phyloP scores from a whole-genome alignment of 2,888 invertebrate species.

The Athalia cordata region DNA sequence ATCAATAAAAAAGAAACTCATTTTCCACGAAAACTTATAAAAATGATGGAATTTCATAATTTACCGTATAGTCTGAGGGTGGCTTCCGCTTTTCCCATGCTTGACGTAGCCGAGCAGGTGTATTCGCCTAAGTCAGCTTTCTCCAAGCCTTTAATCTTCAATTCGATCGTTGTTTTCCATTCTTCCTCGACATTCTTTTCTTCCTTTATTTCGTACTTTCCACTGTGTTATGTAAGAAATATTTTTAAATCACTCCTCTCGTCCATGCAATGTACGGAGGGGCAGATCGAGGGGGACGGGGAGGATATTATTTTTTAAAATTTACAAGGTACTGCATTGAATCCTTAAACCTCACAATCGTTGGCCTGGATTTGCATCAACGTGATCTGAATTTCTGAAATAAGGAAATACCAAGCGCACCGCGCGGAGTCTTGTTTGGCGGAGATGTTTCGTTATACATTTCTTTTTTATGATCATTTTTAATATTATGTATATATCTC shows the following conservation, averaged over 20 bases:
- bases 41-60: conserved; percentile 51
- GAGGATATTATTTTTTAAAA: conserved; percentile 1
- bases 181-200: conserved; percentile 75
- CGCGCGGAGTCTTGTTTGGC: conserved; percentile 13
- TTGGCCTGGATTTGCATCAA: conserved; percentile 26
- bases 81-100: conserved; percentile 82
- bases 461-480: not conserved
- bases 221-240: conserved; percentile 71
- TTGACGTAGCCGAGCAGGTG: conserved; percentile 83
- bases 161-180: conserved; percentile 79
- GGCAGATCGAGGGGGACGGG: not conserved
- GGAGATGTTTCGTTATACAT: not conserved
- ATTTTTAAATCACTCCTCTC: conserved; percentile 16
- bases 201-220: conserved; percentile 80
- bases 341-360: conserved; percentile 21
- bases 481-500: not conserved
- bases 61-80: conserved; percentile 82
- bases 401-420: conserved; percentile 2
- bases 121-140: conserved; percentile 80
- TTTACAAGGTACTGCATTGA: conserved; percentile 11
- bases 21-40: not conserved
- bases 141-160: conserved; percentile 79
- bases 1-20: not conserved
- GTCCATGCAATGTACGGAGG: not conserved
- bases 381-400: conserved; percentile 30